phyloP scores from a whole-genome alignment of 2,797 vertebrate species.

The Naso thynnoides region DNA sequence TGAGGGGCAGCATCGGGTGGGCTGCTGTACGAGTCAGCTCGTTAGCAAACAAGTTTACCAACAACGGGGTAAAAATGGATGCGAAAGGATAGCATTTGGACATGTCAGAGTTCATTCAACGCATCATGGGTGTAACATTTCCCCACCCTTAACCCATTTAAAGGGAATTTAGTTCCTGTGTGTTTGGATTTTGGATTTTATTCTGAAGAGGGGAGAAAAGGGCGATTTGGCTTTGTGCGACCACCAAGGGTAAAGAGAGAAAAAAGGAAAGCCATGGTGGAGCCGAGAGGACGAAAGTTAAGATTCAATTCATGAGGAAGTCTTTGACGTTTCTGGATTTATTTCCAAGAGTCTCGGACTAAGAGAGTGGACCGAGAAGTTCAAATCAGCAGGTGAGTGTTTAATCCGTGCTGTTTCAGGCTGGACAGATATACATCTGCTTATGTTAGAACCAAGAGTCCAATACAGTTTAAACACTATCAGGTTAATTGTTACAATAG shows the following conservation, averaged over 20 bases:
- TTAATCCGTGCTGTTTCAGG: too few relatives aligned
- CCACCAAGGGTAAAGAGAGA: not conserved
- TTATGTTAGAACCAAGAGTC: too few relatives aligned
- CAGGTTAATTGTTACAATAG: too few relatives aligned
- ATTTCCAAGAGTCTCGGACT: constrained; percentile 18
- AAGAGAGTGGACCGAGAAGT: constrained; percentile 43
- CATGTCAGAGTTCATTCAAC: constrained; percentile 13
- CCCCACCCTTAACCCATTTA: not conserved
- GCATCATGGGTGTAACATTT: not conserved
- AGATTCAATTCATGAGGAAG: constrained; percentile 35
- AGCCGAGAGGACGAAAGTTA: constrained; percentile 31
- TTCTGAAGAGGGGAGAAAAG: not conserved
- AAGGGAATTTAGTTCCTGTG: not conserved
- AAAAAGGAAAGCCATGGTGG: constrained; percentile 54
- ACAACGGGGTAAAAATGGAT: constrained; percentile 44
- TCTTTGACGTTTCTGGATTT: constrained; percentile 38
- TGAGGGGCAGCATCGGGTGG: constrained; percentile 4
- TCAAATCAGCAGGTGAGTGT: constrained; percentile 60
- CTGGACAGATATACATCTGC: too few relatives aligned
- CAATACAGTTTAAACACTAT: too few relatives aligned
- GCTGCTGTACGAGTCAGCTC: not conserved
- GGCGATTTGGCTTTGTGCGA: not conserved
- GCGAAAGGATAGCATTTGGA: constrained; percentile 9
- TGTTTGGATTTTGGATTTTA: not conserved
- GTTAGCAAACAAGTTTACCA: not conserved